These are phyloP conservation scores for Epizoanthus stellaris DNA, from an alignment of 92 coral and sea anemone species.

Conservation along the genomic window DNA sequence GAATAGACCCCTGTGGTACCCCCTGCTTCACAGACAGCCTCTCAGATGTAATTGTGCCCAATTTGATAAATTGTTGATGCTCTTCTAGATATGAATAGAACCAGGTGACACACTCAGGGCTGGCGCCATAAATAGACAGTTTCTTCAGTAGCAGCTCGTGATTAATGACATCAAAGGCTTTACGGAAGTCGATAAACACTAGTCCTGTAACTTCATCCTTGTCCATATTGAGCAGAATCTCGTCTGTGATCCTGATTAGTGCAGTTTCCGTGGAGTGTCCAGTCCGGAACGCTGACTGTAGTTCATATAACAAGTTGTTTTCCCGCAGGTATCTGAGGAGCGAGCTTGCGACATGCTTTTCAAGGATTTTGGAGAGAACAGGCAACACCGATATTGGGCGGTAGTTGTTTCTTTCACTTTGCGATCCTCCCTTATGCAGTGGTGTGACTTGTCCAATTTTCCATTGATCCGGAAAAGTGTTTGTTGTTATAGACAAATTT, in stretches of 20 bases:
- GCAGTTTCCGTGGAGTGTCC: constrained; percentile 51
- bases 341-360: neutral
- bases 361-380: too few species aligned
- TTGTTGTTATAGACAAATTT: constrained; percentile 28
- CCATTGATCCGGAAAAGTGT: constrained; percentile 35
- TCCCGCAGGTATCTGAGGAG: constrained; percentile 8
- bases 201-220: constrained; percentile 51
- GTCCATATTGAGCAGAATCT: constrained; percentile 52
- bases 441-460: constrained; percentile 35
- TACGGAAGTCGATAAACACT: too few species aligned
- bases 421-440: constrained; percentile 22
- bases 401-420: neutral
- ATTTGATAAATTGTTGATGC: too few species aligned
- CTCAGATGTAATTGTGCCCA: too few species aligned
- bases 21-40: too few species aligned
- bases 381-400: too few species aligned
- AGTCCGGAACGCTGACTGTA: constrained; percentile 48
- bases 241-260: constrained; percentile 46
- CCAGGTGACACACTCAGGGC: too few species aligned
- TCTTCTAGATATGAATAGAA: too few species aligned
- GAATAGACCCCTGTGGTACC: too few species aligned
- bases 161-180: constrained; percentile 40
- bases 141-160: constrained; percentile 16
- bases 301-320: constrained; percentile 34
- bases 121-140: too few species aligned